Percentiles rank a stretch among this genome's conserved stretches.
Conservation (phyloP, 2,113 vertebrate genomes). For the Tiliqua scincoides region DNA sequence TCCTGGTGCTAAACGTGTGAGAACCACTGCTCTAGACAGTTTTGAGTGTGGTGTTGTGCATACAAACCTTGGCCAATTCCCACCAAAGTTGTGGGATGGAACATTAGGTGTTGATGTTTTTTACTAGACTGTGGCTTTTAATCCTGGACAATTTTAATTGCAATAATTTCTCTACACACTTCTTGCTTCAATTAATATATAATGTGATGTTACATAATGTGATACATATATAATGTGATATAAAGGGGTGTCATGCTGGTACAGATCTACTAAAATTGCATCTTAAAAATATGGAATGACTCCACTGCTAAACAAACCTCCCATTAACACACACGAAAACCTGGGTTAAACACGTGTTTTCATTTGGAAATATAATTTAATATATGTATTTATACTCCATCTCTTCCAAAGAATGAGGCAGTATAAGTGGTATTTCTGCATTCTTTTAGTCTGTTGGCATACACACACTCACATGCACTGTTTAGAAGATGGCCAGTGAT, state of each 20-base stretch:
- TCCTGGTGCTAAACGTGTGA: no score
- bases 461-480: background rate
- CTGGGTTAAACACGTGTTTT: no score
- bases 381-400: background rate
- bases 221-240: background rate
- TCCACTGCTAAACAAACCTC: background rate
- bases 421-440: background rate
- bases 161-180: background rate
- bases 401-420: background rate
- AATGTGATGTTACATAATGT: no score
- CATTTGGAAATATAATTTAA: background rate
- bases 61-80: no score
- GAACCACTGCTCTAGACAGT: no score
- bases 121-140: no score
- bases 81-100: no score
- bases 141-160: no score
- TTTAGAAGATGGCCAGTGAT: background rate
- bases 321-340: no score
- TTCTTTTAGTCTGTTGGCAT: background rate
- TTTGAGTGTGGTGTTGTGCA: no score
- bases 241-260: background rate
- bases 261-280: background rate
- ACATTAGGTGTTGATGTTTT: no score
- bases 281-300: background rate
- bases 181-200: conserved; percentile 18